Evolutionary conservation across 2,888 invertebrate genomes (phyloP), one percentile per base, ranked within the genome.

Genomic region (Dicranocentrus wangi): DNA sequence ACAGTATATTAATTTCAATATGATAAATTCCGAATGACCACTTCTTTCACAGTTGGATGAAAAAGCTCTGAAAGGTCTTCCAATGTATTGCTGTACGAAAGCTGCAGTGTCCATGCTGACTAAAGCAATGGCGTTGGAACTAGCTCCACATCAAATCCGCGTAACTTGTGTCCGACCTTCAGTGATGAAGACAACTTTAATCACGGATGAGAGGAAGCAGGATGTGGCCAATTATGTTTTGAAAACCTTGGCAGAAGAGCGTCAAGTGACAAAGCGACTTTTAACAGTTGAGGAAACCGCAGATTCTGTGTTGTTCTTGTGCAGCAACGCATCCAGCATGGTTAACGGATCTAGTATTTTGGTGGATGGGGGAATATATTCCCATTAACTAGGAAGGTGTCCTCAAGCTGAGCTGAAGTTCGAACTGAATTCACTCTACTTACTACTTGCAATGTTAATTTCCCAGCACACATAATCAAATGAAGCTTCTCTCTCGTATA

Each of bases 261-360:
- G 69, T 7, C 77, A 77, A 21, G 43, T 79, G 8, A 69, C 17
- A 3, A 75, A 81, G 10, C 19, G 42, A 5, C 53, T 39, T 13
- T 27, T 76, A 8, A 76, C 75, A 1, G 65, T 81, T 7, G 81
- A 81, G n/a, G 75, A 81, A 23, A 70, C 75, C 42, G 75, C 81
- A 1, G 65, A 81, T 25, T 75, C 70, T 0, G 32, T 81, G 2
- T 21, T 81, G n/a, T 81, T 63, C 42, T 43, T 81, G 10, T 81
- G 69, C 28, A 73, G 68, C 43, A 65, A 61, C 25, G 69, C 42
- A 7, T 63, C 75, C 2, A 21, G 58, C 17, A 81, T 81, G 81
- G 75, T 81, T 1, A 81, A 69, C 27, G 81, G 81, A 3, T 81
- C 81, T 1, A 43, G 28, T 15, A 65, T 81, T 28, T 70, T 81